Evolutionary conservation across 64 coral and sea anemone genomes (phyloP).

Genomic region (Porites australiensis): DNA sequence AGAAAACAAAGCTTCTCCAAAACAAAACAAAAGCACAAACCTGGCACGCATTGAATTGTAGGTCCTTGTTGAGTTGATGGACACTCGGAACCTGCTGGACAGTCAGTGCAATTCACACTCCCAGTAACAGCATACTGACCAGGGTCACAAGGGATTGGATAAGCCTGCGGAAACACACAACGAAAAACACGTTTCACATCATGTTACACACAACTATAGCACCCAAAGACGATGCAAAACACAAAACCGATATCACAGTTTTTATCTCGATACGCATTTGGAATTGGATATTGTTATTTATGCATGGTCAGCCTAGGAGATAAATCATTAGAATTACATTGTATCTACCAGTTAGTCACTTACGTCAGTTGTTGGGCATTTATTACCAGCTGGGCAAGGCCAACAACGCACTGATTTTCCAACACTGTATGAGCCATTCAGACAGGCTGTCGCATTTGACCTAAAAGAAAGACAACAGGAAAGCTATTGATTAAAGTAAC

Average conservation of each 20-base stretch:
- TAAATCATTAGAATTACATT: too few species aligned
- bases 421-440: slow-evolving; percentile 77
- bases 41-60: slow-evolving; percentile 56
- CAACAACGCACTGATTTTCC: slow-evolving; percentile 70
- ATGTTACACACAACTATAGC: too few species aligned
- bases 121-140: slow-evolving; percentile 78
- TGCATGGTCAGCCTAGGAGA: background rate
- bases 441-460: slow-evolving; percentile 55
- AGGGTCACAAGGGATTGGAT: slow-evolving; percentile 67
- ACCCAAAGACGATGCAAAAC: too few species aligned
- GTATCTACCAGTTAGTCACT: background rate
- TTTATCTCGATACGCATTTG: too few species aligned
- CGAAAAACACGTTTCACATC: background rate
- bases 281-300: background rate
- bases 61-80: slow-evolving; percentile 60
- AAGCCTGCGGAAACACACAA: slow-evolving; percentile 3
- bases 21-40: slow-evolving; percentile 8
- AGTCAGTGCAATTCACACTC: slow-evolving; percentile 65
- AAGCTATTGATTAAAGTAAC: background rate
- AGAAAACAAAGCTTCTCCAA: background rate
- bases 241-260: too few species aligned
- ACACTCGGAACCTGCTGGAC: slow-evolving; percentile 77
- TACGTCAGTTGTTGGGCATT: slow-evolving; percentile 76
- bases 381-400: slow-evolving; percentile 78
- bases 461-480: background rate